Conservation (phyloP, 2,888 invertebrate genomes). For the Nymphalis c-album region DNA sequence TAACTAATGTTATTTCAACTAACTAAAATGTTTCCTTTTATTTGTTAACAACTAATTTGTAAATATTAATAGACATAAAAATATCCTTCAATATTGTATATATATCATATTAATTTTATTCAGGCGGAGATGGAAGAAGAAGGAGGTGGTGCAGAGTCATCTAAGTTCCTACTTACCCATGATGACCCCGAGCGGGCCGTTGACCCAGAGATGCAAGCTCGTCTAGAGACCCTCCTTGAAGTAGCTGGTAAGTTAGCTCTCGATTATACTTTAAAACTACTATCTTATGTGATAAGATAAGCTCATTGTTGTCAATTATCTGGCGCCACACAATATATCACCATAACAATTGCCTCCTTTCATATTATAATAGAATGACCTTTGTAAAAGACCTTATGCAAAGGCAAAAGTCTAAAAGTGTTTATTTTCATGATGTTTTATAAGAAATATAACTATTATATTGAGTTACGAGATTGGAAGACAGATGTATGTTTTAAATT, state of each 20-base stretch:
- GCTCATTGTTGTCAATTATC: conserved; percentile 3
- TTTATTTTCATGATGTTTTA: no score
- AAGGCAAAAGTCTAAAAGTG: no score
- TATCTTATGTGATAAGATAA: neutral
- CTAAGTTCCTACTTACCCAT: conserved; percentile 77
- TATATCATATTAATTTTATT: neutral
- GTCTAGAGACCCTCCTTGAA: conserved; percentile 95
- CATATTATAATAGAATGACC: conserved; percentile 20
- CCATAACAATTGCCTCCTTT: conserved; percentile 12
- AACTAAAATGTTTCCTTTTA: neutral
- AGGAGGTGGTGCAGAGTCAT: conserved; percentile 71
- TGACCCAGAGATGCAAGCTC: conserved; percentile 93
- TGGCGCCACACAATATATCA: conserved; percentile 6
- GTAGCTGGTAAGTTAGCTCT: conserved; percentile 85
- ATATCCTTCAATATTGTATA: neutral
- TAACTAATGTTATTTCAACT: conserved; percentile 18
- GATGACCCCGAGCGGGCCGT: conserved; percentile 85
- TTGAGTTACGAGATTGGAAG: no score
- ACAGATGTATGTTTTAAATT: no score
- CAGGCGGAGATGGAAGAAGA: conserved; percentile 81
- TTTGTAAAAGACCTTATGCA: conserved; percentile 14
- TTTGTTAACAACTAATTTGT: conserved; percentile 3
- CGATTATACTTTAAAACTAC: conserved; percentile 1
- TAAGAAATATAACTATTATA: no score
- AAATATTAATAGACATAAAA: neutral